These are phyloP conservation scores for Phycodurus eques DNA, from an alignment of 2,113 vertebrate species.

Conservation along the genomic window DNA sequence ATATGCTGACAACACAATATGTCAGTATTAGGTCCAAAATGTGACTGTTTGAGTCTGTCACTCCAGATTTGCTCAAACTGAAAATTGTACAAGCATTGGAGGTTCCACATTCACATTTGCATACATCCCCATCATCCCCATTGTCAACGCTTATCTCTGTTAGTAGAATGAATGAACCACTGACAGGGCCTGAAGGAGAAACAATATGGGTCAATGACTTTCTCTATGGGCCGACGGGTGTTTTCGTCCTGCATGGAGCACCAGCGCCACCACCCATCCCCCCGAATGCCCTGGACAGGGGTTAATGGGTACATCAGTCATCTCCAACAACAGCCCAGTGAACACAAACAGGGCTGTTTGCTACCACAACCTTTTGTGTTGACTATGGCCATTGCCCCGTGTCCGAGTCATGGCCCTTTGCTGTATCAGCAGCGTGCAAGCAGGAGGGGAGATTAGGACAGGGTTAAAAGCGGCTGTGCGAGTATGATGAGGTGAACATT, in stretches of 20 bases:
- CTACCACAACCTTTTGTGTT: slow-evolving; percentile 60
- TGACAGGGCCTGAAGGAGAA: slow-evolving; percentile 46
- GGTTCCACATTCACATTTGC: slow-evolving; percentile 17
- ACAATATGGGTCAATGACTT: slow-evolving; percentile 68
- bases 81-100: neutral
- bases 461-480: slow-evolving; percentile 24
- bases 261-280: slow-evolving; percentile 15
- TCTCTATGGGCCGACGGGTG: slow-evolving; percentile 47
- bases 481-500: slow-evolving; percentile 22
- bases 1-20: too few species aligned
- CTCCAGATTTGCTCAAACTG: too few species aligned
- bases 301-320: slow-evolving; percentile 71
- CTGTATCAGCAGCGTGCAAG: slow-evolving; percentile 35
- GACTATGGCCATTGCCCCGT: slow-evolving; percentile 50
- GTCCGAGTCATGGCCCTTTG: slow-evolving; percentile 39
- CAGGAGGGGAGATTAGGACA: slow-evolving; percentile 19
- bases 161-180: slow-evolving; percentile 37
- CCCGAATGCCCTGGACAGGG: slow-evolving; percentile 42
- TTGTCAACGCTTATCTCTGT: slow-evolving; percentile 44
- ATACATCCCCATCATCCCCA: slow-evolving; percentile 33
- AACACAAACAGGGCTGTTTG: slow-evolving; percentile 67
- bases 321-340: slow-evolving; percentile 50
- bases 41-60: too few species aligned
- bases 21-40: too few species aligned
- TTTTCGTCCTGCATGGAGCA: slow-evolving; percentile 47